Percentiles rank a stretch among this genome's conserved stretches.
phyloP scores from a whole-genome alignment of 2,797 vertebrate species.

The Hipposideros larvatus region DNA sequence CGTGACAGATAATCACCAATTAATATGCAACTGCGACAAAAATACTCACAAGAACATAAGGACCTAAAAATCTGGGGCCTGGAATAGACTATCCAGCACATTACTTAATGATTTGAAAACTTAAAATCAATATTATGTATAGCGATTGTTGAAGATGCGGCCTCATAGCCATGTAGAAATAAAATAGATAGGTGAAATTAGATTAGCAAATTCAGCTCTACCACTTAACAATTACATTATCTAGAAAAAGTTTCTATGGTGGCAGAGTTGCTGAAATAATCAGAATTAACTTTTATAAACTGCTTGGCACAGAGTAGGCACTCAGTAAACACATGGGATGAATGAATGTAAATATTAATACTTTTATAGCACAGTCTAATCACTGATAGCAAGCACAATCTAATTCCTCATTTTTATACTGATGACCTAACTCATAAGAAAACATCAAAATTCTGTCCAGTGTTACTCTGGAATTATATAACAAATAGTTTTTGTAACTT shows the following conservation, averaged over 20 bases:
- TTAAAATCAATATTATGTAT: neutral
- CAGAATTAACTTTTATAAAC: slow-evolving; percentile 6
- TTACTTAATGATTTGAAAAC: neutral
- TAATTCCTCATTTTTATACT: slow-evolving; percentile 33
- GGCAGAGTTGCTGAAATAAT: slow-evolving; percentile 37
- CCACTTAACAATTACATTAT: neutral
- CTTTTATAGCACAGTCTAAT: neutral
- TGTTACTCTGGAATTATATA: neutral
- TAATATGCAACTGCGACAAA: neutral
- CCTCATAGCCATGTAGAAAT: neutral
- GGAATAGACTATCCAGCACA: neutral
- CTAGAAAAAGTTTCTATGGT: neutral
- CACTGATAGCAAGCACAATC: neutral
- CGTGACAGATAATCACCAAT: neutral
- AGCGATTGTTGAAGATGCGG: neutral
- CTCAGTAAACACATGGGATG: neutral
- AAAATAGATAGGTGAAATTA: slow-evolving; percentile 7
- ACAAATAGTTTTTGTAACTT: neutral
- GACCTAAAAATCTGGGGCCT: neutral
- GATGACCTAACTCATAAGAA: neutral
- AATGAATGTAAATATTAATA: neutral
- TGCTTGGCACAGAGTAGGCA: neutral
- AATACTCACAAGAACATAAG: neutral
- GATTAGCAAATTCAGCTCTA: slow-evolving; percentile 40
- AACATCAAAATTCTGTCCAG: slow-evolving; percentile 1